Base-by-base conservation (phyloP, 2,113 vertebrate species). In the Alligator sinensis region DNA sequence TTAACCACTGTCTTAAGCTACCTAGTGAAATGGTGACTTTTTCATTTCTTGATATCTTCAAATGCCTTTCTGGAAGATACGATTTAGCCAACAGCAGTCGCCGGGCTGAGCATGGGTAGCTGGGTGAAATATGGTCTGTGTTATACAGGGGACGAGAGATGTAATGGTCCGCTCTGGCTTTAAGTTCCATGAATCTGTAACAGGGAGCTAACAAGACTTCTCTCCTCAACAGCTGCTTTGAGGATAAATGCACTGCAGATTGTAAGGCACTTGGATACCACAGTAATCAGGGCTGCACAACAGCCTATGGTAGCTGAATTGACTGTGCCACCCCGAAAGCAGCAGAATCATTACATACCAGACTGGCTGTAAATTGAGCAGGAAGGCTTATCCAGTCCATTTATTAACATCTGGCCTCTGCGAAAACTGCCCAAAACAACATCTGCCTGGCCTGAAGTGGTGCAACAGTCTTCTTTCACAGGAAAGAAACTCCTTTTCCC, bases 281-380 rank as follows among this genome's bases (percentile, higher is more conserved):
- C 91, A 89, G 75, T 87, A 93, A 87, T 80, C 82, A 28, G 55
- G 70, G 70, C n/a, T 92, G 38, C 64, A 28, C 54, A 70, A 85
- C 1, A 66, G 64, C 2, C 47, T 28, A 82, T 89, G 75, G 57
- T 70, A 77, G 90, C 55, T 87, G 70, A 77, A 90, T 80, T 92
- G 87, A 78, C 77, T 57, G 77, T 61, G 85, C 24, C 70, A 27
- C 80, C 0, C 0, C 1, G 0, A 86, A 92, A 86, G 82, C 80
- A 72, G 86, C 80, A 82, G 86, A 92, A 96, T 92, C 72, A 2
- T 92, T 92, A 92, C 89, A 88, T 88, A 92, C 83, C 94, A 92
- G 88, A 76, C 61, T 84, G 70, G 55, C 92, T 94, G 92, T 91
- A 96, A 96, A 97, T 91, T 22, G 95, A 83, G 85, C 61, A 72